Conservation (phyloP, 2,797 vertebrate genomes). For the Gallinago stenura region DNA sequence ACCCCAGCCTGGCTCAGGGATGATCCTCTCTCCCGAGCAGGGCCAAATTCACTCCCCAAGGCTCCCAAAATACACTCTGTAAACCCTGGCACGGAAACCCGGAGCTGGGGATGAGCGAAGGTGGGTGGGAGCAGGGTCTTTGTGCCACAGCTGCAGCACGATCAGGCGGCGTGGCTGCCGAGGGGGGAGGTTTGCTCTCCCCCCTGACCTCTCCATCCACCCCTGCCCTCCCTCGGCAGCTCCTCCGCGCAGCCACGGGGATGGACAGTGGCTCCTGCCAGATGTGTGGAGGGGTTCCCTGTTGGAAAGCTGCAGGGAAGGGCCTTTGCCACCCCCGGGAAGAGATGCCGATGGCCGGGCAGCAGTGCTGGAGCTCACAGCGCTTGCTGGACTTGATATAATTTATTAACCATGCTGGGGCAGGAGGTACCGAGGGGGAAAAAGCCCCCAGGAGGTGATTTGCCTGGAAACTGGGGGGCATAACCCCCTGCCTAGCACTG, state of each 20-base stretch:
- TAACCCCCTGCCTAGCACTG: neutral
- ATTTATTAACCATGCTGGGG: fast-evolving
- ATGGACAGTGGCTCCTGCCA: neutral
- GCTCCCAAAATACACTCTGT: fast-evolving
- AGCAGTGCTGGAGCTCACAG: fast-evolving
- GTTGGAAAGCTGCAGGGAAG: neutral
- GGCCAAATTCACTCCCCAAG: neutral
- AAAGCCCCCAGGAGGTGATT: neutral
- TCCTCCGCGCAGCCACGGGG: fast-evolving
- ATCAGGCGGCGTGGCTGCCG: neutral
- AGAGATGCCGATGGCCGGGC: fast-evolving
- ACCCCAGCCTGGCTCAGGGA: neutral
- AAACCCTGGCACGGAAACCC: neutral
- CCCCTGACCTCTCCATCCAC: neutral
- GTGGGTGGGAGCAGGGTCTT: neutral
- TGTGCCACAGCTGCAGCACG: neutral
- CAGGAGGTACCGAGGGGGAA: fast-evolving
- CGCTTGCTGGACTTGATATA: fast-evolving
- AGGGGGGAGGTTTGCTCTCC: neutral
- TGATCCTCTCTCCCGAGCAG: neutral
- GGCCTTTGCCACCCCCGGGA: fast-evolving
- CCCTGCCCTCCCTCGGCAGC: neutral
- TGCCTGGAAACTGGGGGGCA: neutral
- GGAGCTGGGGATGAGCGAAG: fast-evolving
- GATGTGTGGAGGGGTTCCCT: neutral